These are phyloP conservation scores for Pontoporia blainvillei DNA, from an alignment of 2,113 vertebrate species.

Conservation along the genomic window DNA sequence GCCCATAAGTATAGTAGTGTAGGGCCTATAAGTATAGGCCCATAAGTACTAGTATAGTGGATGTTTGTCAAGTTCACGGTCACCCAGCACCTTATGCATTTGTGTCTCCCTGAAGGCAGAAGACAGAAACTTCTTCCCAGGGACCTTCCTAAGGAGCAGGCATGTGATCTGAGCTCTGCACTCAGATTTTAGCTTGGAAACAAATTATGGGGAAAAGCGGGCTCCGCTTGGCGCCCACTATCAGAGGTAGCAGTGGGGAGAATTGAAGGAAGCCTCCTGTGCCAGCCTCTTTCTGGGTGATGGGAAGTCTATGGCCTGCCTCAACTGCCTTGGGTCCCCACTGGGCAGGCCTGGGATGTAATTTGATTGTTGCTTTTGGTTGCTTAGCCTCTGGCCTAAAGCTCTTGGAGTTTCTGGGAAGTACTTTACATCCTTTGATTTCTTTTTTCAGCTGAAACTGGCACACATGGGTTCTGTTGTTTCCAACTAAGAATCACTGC, in stretches of 20 bases:
- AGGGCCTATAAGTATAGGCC: too few species aligned
- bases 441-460: not conserved
- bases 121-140: not conserved
- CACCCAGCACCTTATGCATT: not conserved
- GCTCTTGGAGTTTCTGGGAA: not conserved
- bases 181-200: not conserved
- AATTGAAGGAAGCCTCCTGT: rapidly evolving
- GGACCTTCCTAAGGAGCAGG: not conserved
- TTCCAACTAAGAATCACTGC: not conserved
- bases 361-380: not conserved
- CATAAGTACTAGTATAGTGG: too few species aligned
- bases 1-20: too few species aligned
- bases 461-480: not conserved
- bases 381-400: not conserved
- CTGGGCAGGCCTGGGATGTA: not conserved
- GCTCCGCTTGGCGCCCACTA: not conserved
- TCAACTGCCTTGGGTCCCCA: not conserved
- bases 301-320: not conserved
- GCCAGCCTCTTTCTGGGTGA: not conserved
- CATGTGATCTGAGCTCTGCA: not conserved
- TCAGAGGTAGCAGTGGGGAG: not conserved
- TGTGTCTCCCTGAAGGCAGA: not conserved
- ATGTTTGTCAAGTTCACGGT: not conserved
- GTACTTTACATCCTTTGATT: not conserved
- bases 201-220: not conserved